Base-by-base conservation (phyloP, 2,797 vertebrate genomes). In the Tragelaphus eurycerus region DNA sequence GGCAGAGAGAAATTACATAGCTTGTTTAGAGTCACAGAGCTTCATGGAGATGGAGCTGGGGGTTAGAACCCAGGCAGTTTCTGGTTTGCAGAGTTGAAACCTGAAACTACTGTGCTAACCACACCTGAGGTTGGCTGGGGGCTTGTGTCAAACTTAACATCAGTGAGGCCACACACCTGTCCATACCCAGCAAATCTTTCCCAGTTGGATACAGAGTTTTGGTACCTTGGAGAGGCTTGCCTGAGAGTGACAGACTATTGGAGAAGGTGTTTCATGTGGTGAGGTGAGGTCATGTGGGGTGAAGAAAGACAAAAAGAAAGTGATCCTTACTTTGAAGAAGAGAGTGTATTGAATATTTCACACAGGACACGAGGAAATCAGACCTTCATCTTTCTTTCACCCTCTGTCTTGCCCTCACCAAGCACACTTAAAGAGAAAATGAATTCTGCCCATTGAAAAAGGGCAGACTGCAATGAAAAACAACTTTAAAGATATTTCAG, bases 401-500 rank as follows among this genome's bases (percentile, higher is more conserved):
- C 79, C 60, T 78, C 89, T 3, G 1, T 84, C 84, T 93, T 88
- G 54, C 86, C 93, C 52, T 98, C 86, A 21, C 46, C 62, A 83
- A 96, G 46, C 67, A 93, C 79, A 90, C 92, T 97, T 92, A 79
- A 74, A 90, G 86, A 96, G 88, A 92, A 96, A 97, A 85, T 90
- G 71, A 95, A 97, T 91, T 89, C 31, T 93, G 21, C 92, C 82
- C 74, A 19, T 86, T 57, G 93, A 85, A 83, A 97, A 96, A 74
- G 54, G 79, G 67, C 62, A 92, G 29, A 23, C 59, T 88, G 83
- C 93, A 96, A 96, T 97, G 97, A 60, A 98, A 89, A 79, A 95
- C 94, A 98, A 67, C 88, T 97, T 92, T 46, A 96, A 86, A 97
- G 95, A 98, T 91, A 55, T 2, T 95, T 97, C 67, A 89, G 92